phyloP scores from a whole-genome alignment of 1,140 invertebrate genomes.

The Drosophila ficusphila region DNA sequence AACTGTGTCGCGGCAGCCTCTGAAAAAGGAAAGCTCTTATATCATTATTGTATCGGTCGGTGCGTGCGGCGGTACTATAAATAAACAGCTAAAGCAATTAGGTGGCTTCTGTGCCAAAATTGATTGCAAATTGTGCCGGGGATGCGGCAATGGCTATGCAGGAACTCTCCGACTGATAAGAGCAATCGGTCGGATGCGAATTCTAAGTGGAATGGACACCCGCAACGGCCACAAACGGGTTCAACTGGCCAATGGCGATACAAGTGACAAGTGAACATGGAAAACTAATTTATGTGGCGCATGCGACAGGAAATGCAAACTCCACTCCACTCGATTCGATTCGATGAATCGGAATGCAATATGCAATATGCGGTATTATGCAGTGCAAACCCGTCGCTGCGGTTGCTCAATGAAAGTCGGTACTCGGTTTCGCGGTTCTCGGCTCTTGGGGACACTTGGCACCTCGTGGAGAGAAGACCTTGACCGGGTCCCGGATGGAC shows the following conservation, averaged over 20 bases:
- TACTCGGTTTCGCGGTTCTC: conserved; percentile 6
- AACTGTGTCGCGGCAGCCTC: neutral
- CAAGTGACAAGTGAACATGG: conserved; percentile 75
- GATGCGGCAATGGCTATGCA: conserved; percentile 11
- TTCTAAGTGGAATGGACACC: conserved; percentile 63
- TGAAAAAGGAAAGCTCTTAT: conserved; percentile 23
- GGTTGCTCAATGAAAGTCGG: conserved; percentile 44
- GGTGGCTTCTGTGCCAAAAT: conserved; percentile 56
- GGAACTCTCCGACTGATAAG: conserved; percentile 53
- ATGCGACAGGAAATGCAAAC: conserved; percentile 61
- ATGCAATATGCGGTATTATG: conserved; percentile 12
- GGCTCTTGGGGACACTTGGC: conserved; percentile 31
- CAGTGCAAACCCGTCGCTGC: conserved; percentile 23
- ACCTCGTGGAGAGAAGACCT: conserved; percentile 56
- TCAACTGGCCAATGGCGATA: conserved; percentile 55
- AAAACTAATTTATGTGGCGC: conserved; percentile 79
- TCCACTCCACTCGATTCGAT: conserved; percentile 24
- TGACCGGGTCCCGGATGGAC: conserved; percentile 56
- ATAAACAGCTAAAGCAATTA: conserved; percentile 48
- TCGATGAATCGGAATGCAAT: conserved; percentile 38
- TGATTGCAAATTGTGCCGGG: conserved; percentile 51
- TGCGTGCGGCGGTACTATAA: conserved; percentile 42
- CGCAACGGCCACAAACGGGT: conserved; percentile 56
- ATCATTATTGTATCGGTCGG: conserved; percentile 2
- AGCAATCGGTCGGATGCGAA: conserved; percentile 50